Conservation (phyloP, 2,113 vertebrate genomes). For the Procavia capensis region DNA sequence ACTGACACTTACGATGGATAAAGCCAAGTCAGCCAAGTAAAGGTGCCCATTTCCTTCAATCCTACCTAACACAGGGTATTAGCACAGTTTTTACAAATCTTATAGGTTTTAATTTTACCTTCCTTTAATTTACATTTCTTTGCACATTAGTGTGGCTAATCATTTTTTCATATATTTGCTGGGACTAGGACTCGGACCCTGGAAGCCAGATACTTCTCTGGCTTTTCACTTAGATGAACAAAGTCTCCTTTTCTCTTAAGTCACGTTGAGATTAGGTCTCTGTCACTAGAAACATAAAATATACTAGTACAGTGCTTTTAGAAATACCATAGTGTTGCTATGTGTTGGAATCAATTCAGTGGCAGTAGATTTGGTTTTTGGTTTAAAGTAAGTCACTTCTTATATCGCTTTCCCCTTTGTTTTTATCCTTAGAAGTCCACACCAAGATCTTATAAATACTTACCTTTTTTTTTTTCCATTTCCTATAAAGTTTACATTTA, state of each 20-base stretch:
- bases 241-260: constrained; percentile 7
- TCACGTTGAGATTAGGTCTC: neutral
- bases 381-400: neutral
- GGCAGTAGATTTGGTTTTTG: too few species aligned
- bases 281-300: neutral
- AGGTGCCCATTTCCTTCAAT: neutral
- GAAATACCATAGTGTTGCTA: neutral
- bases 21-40: too few species aligned
- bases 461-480: neutral
- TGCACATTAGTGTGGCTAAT: neutral
- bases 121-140: neutral
- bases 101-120: neutral
- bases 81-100: neutral
- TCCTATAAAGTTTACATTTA: neutral
- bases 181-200: neutral
- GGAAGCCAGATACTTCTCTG: neutral
- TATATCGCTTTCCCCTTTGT: neutral
- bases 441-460: constrained; percentile 41
- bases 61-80: neutral
- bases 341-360: too few species aligned
- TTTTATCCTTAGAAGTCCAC: neutral
- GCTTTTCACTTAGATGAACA: neutral
- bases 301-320: neutral
- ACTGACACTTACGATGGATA: neutral
- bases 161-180: constrained; percentile 17